Percentiles rank a stretch among this genome's conserved stretches.
Conservation (phyloP, 2,888 invertebrate genomes). For the Muscina levida region DNA sequence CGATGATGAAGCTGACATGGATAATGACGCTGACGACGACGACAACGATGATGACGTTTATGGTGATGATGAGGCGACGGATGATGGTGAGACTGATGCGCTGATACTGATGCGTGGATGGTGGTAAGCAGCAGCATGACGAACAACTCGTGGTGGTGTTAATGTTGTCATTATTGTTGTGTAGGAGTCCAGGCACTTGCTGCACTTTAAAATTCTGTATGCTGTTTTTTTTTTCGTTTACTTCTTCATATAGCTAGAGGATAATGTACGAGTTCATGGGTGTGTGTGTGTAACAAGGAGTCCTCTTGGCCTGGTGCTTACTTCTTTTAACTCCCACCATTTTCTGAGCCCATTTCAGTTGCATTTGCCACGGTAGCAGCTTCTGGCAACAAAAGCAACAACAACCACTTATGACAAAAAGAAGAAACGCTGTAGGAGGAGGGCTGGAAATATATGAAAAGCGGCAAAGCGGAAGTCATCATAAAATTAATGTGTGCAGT, state of each 20-base stretch:
- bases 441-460: constrained; percentile 33
- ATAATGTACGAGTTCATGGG: background rate
- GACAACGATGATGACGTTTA: constrained; percentile 1
- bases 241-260: constrained; percentile 1
- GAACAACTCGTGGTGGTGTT: background rate
- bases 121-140: background rate
- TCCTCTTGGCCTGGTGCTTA: background rate
- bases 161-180: background rate
- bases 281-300: no score
- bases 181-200: background rate
- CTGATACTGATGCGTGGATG: background rate
- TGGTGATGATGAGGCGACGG: background rate
- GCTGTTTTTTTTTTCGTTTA: constrained; percentile 3
- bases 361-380: background rate
- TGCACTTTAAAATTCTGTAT: constrained; percentile 21
- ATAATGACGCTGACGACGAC: no score
- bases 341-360: background rate
- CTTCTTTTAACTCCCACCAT: constrained; percentile 1
- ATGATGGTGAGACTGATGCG: constrained; percentile 1
- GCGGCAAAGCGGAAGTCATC: constrained; percentile 55
- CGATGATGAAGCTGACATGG: constrained; percentile 12
- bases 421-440: background rate
- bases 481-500: constrained; percentile 60
- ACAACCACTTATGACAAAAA: constrained; percentile 27
- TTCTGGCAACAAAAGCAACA: background rate